These are phyloP conservation scores for Xenopus petersii DNA, from an alignment of 2,797 vertebrate genomes.

Conservation along the genomic window DNA sequence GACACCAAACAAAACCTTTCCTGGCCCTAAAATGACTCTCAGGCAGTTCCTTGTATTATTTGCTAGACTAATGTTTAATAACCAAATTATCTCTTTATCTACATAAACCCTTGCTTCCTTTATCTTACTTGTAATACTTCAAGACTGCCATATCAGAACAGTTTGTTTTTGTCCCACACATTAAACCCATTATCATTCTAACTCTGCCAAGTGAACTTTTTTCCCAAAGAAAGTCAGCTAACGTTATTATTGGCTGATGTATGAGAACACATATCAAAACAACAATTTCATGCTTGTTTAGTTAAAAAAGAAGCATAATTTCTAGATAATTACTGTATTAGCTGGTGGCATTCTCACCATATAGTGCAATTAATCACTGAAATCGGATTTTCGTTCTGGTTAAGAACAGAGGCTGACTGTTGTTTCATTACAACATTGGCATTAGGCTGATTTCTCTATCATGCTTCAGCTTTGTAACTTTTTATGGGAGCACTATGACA, in stretches of 20 bases:
- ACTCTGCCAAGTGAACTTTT: neutral
- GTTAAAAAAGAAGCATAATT: conserved; percentile 11
- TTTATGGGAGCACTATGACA: too few relatives aligned
- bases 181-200: neutral
- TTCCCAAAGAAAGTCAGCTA: neutral
- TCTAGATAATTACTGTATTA: conserved; percentile 13
- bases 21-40: too few relatives aligned
- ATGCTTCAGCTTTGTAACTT: too few relatives aligned
- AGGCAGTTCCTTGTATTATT: too few relatives aligned
- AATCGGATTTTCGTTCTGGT: neutral
- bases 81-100: too few relatives aligned
- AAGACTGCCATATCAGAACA: too few relatives aligned
- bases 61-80: too few relatives aligned
- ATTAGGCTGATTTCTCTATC: too few relatives aligned
- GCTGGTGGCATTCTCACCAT: conserved; percentile 10
- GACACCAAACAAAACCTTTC: too few relatives aligned
- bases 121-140: too few relatives aligned
- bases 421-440: too few relatives aligned
- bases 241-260: neutral
- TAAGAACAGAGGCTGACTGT: neutral
- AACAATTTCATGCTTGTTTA: conserved; percentile 15
- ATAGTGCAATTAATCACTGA: conserved; percentile 4
- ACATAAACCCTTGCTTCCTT: too few relatives aligned
- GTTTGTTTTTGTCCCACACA: neutral
- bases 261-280: neutral